These are phyloP conservation scores for Sarotherodon lohbergeri DNA, from an alignment of 2,113 vertebrate species.

Conservation along the genomic window DNA sequence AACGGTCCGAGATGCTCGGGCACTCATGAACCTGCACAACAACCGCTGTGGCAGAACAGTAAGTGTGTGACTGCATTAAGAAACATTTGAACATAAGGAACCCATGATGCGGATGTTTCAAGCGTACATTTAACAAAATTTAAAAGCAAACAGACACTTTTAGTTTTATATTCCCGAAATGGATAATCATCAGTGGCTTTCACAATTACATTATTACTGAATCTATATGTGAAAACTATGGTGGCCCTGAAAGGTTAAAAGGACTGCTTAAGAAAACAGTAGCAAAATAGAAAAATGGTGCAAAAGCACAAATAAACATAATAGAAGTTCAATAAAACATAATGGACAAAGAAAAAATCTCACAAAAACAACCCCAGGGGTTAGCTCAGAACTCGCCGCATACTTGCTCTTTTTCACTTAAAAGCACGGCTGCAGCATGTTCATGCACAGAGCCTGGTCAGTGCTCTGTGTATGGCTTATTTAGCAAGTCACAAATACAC, in stretches of 20 bases:
- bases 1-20: slow-evolving; percentile 91
- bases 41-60: slow-evolving; percentile 96
- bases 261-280: fast-evolving
- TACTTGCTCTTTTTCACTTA: background rate
- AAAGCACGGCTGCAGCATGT: background rate
- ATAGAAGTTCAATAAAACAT: background rate
- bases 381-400: fast-evolving
- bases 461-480: fast-evolving
- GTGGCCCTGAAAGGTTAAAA: background rate
- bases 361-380: background rate
- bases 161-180: background rate
- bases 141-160: background rate
- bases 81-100: fast-evolving
- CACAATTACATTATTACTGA: background rate
- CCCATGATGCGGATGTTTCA: background rate
- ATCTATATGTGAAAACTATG: background rate
- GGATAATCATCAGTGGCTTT: background rate
- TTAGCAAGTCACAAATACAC: background rate
- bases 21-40: slow-evolving; percentile 97
- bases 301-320: background rate
- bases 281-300: background rate
- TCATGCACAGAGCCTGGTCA: background rate
- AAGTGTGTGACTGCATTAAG: slow-evolving; percentile 47
- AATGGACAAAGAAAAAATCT: background rate
- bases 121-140: background rate